Evolutionary conservation across 1,140 invertebrate genomes (phyloP), one percentile per base, ranked within the genome.

Genomic region (Panagrolaimus sp.): DNA sequence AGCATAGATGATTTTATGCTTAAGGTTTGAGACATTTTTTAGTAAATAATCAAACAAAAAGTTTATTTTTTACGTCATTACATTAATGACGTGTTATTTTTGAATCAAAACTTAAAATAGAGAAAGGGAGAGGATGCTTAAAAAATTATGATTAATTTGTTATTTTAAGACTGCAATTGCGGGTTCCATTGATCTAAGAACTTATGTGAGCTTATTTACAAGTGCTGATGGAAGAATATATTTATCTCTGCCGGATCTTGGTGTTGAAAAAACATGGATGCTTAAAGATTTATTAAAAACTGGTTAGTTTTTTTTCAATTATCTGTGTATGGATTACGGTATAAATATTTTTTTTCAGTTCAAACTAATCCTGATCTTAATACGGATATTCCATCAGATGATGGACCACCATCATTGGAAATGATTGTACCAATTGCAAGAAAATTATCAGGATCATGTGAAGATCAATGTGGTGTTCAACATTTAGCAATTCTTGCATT

Each of bases 1-100:
- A 7, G 7, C 31, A 38, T 38, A 38, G 31, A 38, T n/a, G n/a
- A n/a, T n/a, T 4, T 38, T 38, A 38, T 4, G 31, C 31, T 38
- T 38, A 38, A 38, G 31, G 31, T 38, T 38, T 38, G 31, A 38
- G 31, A 38, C 31, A 38, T 38, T 38, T 38, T 38, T 38, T 4
- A 13, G 8, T 1, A 11, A 16, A 53, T 11, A 53, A 16, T 25
- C 13, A 25, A 53, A 53, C 90, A 90, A 43, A 93, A 93, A 86
- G 89, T 90, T 72, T 70, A 48, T 53, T 11, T 20, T 61, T 45
- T 20, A 46, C 67, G 48, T 25, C 25, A 11, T 14, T 53, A 14
- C 13, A 11, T 53, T 25, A 53, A 25, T 11, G 5, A 11, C 61
- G 4, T 57, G 23, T 67, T 16, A 9, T n/a, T 7, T 5, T 27